phyloP scores from a whole-genome alignment of 2,888 invertebrate genomes.

The Unio delphinus region DNA sequence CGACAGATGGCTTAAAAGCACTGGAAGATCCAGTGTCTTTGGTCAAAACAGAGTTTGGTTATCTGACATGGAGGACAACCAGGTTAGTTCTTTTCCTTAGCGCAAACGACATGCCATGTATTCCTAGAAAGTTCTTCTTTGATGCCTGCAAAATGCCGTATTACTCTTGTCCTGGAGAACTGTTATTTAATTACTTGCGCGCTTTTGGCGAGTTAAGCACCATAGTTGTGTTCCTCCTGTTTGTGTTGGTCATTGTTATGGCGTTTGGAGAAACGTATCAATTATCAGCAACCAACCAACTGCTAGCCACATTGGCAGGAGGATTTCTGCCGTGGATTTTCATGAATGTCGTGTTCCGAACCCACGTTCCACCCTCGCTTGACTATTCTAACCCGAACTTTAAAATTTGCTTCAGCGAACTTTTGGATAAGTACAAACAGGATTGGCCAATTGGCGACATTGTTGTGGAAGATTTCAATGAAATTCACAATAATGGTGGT shows the following conservation, averaged over 20 bases:
- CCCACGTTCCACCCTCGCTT: conserved; percentile 14
- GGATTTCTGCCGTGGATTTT: conserved; percentile 44
- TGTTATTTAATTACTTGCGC: conserved; percentile 23
- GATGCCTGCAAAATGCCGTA: conserved; percentile 33
- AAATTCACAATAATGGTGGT: too few species aligned
- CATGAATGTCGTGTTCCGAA: conserved; percentile 30
- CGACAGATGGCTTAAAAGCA: conserved; percentile 29
- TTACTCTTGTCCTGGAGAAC: conserved; percentile 33
- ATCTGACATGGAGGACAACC: conserved; percentile 25
- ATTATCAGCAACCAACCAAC: conserved; percentile 34
- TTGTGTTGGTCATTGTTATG: conserved; percentile 37
- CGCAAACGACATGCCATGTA: conserved; percentile 28
- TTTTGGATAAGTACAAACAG: conserved; percentile 21
- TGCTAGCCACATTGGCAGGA: conserved; percentile 37
- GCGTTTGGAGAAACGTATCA: conserved; percentile 44
- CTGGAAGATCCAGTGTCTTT: conserved; percentile 24
- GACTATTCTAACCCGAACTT: conserved; percentile 25
- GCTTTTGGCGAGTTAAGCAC: conserved; percentile 27
- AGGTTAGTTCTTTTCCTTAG: conserved; percentile 32
- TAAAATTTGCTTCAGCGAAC: conserved; percentile 22
- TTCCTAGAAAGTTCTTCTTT: conserved; percentile 39
- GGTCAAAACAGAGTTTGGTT: conserved; percentile 6
- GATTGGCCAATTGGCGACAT: conserved; percentile 34
- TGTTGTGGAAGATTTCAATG: conserved; percentile 3
- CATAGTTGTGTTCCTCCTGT: conserved; percentile 34